Evolutionary conservation across 2,113 vertebrate species (phyloP), one percentile per base, ranked within the genome.

Genomic region (Zosterops pallidus): DNA sequence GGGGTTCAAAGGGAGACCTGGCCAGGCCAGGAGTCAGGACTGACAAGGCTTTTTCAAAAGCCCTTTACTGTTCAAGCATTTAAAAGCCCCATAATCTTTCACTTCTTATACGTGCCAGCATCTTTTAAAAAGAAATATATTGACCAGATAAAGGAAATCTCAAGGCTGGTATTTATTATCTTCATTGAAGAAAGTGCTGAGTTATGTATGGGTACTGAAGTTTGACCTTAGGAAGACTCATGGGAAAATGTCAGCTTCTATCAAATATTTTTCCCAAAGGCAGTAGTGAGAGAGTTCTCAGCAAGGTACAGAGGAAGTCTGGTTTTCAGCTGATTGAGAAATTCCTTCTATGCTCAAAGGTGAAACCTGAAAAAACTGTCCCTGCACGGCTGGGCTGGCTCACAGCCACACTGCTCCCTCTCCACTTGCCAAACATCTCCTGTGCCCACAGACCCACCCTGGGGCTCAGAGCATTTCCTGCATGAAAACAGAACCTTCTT

Each of bases 381-480:
- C 4, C 0, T 0, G 0, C 11, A 2, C 0, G 2, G 55, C 50
- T 8, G 26, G 67, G 70, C 62, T 65, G 71, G 42, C 71, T 79
- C 4, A 0, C 21, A 37, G 87, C 67, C 71, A 35, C 33, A 3
- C 35, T 0, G 0, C 49, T 71, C 62, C 80, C 33, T 71, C 62
- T 25, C 42, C 0, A 0, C 29, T 68, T 85, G 28, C 62, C 79
- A 88, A 67, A 52, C 0, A 0, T 22, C 69, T 31, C 35, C 57
- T 84, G 74, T 9, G 3, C 33, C 53, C 53, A 42, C 2, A 55
- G 81, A 59, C 11, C 39, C 41, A 63, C 33, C 47, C 39, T 0
- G 1, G n/a, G 23, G 50, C 4, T 2, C 19, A 10, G 12, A 72
- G 50, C 37, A 49, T 18, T 85, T 65, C 44, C 79, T 79, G 49